A percentile compares a stretch with the other conserved stretches of the same genome.
Conservation (phyloP, 2,888 invertebrate genomes). For the Monoplex corrugatus region DNA sequence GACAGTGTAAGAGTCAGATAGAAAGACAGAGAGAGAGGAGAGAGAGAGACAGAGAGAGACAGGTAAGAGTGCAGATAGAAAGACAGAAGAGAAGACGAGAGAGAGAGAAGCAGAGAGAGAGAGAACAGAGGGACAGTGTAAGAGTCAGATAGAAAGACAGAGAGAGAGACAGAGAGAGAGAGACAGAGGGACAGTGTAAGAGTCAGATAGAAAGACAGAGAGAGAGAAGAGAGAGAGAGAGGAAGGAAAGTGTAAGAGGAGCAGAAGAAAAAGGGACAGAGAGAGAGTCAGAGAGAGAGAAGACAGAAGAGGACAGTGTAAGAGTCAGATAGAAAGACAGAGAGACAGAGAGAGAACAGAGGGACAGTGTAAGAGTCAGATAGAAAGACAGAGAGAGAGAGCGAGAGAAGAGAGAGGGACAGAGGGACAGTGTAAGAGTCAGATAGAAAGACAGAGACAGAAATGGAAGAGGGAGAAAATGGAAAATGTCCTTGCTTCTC, state of each 20-base stretch:
- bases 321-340: not conserved
- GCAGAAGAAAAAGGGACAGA: not conserved
- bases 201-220: not conserved
- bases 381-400: too few relatives aligned
- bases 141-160: not conserved
- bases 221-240: not conserved
- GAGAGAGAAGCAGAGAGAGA: not conserved
- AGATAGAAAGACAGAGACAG: too few relatives aligned
- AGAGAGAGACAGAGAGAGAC: not conserved
- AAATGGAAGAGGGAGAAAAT: too few relatives aligned
- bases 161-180: not conserved
- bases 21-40: not conserved
- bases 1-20: not conserved
- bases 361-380: not conserved
- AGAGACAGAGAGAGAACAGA: not conserved
- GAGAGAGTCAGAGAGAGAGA: not conserved
- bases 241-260: not conserved
- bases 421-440: not conserved
- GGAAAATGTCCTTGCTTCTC: too few relatives aligned
- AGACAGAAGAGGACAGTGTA: not conserved
- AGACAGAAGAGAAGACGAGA: too few relatives aligned
- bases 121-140: not conserved
- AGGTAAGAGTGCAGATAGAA: not conserved
- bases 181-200: not conserved
- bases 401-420: not conserved